Base-by-base conservation (phyloP, 2,113 vertebrate species). In the Eublepharis macularius region DNA sequence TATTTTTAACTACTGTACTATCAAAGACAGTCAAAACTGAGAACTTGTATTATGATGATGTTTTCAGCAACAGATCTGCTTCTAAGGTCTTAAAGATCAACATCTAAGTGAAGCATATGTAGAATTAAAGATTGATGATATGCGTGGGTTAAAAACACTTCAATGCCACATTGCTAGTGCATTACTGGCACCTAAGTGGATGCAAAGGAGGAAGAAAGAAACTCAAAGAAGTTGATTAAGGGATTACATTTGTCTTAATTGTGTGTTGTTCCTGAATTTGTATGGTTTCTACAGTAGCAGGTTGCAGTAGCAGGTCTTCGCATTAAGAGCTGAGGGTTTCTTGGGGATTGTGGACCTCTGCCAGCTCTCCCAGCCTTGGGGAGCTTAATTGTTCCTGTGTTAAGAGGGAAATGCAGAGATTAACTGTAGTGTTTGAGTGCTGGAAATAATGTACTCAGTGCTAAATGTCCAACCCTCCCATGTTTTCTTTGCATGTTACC, bases 1-100 rank as follows among this genome's bases (percentile, higher is more conserved):
- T 65, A 21, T 66, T 39, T 76, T 36, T 76, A n/a, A 41, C 6
- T 82, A 7, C 26, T 17, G 4, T 13, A 66, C 39, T 76, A 32
- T 41, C 83, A 79, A 41, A 54, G 43, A 83, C 51, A 16, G 14
- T 76, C 63, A 63, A 10, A 1, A 36, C 80, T 4, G 60, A 63
- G 45, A 29, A 85, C 41, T 70, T 90, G 4, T 0, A 89, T 77
- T 88, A 3, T 34, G 68, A 60, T 34, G 78, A 43, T 14, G 0
- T 36, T 11, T 60, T 57, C 32, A 72, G 43, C 49, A 86, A 85
- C 45, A 84, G 76, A 79, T 10, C 47, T 76, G 7, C 57, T 90
- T 76, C 68, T 45, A 90, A 88, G 32, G 54, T 65, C 86, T 34
- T 49, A 49, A 6, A 7, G 21, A 36, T 16, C 45, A 34, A 24